Evolutionary conservation across 2,797 vertebrate species (phyloP).

Genomic region (Sebastolobus alascanus): DNA sequence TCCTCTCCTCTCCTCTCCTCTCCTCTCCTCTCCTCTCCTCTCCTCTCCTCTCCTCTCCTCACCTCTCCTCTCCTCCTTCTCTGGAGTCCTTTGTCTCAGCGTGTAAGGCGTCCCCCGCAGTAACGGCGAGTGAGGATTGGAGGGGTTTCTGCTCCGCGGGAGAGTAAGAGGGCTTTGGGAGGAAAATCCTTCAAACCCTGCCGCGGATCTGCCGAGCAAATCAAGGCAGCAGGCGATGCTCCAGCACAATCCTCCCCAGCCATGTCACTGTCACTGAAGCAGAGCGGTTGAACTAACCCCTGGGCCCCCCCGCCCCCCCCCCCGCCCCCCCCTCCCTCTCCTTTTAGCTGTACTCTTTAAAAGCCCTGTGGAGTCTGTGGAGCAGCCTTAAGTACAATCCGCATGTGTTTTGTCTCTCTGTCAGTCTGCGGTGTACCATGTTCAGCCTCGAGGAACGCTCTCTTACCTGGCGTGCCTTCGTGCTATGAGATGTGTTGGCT

Average conservation of each 20-base stretch:
- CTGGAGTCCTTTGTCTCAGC: constrained; percentile 56
- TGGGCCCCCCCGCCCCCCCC: constrained; percentile 8
- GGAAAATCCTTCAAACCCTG: constrained; percentile 75
- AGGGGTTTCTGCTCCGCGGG: constrained; percentile 75
- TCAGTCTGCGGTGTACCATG: constrained; percentile 19
- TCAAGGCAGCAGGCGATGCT: constrained; percentile 67
- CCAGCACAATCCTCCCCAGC: constrained; percentile 60
- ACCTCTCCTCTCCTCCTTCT: constrained; percentile 15
- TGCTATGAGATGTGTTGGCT: constrained; percentile 42
- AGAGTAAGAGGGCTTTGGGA: constrained; percentile 73
- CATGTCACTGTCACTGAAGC: constrained; percentile 61
- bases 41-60: neutral
- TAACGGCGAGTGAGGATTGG: constrained; percentile 61
- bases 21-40: neutral
- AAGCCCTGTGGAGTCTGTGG: constrained; percentile 38
- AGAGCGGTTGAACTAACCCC: constrained; percentile 53
- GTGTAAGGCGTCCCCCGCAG: constrained; percentile 59
- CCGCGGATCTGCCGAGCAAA: constrained; percentile 71
- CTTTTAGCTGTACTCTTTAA: constrained; percentile 23
- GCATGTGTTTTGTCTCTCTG: constrained; percentile 60
- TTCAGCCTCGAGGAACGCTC: constrained; percentile 41
- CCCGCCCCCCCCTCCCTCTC: no score
- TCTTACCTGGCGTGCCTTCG: constrained; percentile 35
- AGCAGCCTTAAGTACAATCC: constrained; percentile 42
- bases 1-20: neutral